Evolutionary conservation across 1,140 invertebrate genomes (phyloP), one percentile per base, ranked within the genome.

Genomic region (Eupeodes corollae): DNA sequence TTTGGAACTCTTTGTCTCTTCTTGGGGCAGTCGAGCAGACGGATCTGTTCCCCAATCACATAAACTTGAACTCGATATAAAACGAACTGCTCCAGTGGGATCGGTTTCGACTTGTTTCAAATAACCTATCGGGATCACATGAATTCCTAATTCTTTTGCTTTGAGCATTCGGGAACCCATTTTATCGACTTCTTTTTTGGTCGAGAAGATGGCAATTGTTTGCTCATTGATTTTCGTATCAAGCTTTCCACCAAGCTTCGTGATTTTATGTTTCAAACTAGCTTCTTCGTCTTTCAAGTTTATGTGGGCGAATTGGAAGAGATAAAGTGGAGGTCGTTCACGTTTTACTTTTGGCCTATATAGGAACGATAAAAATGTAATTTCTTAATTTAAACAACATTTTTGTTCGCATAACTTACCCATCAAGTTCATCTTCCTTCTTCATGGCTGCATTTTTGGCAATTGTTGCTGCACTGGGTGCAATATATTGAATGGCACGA

Each of bases 11-110:
- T 75, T 78, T 31, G 62, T 59, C 55, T 72, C 75, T 31, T 78
- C 74, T 59, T 75, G 70, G 0, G 75, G 70, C 21, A 84, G 60
- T 42, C 79, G 73, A 2, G 58, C 67, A 15, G 66, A 67, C 11
- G 80, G 78, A 69, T 89, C 82, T n/a, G 79, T 77, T 9, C 87
- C 88, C 88, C 88, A 92, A 44, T 77, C 70, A n/a, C 80, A 82
- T 49, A 91, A 81, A 48, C 75, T 81, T 58, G 85, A 82, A 55
- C 83, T 77, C 32, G 75, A 76, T 35, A 92, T 80, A 21, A 80
- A 71, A 15, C 77, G 67, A 5, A 82, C 68, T 19, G 79, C 76
- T 11, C 75, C 59, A 14, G 75, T 61, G 1, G 67, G 66, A 50
- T 73, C 76, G 6, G 74, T 63, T 50, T 79, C 75, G 1, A 82